Evolutionary conservation across 2,888 invertebrate genomes (phyloP).

Genomic region (Boloria euphrosyne): DNA sequence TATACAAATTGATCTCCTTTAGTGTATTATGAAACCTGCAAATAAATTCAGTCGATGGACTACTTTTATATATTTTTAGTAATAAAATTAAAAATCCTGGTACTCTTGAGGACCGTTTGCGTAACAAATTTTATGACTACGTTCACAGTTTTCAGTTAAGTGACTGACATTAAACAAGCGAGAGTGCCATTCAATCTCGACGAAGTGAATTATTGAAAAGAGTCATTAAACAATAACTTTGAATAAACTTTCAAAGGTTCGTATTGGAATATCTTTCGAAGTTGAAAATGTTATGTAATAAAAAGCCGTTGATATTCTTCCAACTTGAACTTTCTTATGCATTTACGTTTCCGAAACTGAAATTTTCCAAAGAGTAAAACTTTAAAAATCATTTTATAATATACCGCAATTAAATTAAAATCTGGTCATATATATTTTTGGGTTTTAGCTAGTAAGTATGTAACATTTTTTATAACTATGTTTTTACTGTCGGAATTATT

Average conservation of each 20-base stretch:
- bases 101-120: conserved; percentile 5
- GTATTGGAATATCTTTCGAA: conserved; percentile 14
- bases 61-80: neutral
- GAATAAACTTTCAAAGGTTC: conserved; percentile 35
- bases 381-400: no score
- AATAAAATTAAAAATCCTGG: conserved; percentile 10
- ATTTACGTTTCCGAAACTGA: no score
- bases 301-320: conserved; percentile 15
- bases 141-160: conserved; percentile 25
- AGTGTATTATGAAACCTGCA: no score
- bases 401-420: no score
- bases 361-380: no score
- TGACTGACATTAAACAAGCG: conserved; percentile 29
- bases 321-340: neutral
- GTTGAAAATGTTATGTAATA: conserved; percentile 19
- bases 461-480: no score
- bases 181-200: conserved; percentile 36
- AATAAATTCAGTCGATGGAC: no score
- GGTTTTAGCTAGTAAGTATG: no score
- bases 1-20: no score
- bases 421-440: no score
- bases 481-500: no score
- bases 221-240: conserved; percentile 37
- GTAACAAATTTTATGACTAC: conserved; percentile 22
- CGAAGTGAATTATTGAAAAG: conserved; percentile 40